Conservation (phyloP, 2,888 invertebrate genomes). For the Rhorus exstirpatorius region DNA sequence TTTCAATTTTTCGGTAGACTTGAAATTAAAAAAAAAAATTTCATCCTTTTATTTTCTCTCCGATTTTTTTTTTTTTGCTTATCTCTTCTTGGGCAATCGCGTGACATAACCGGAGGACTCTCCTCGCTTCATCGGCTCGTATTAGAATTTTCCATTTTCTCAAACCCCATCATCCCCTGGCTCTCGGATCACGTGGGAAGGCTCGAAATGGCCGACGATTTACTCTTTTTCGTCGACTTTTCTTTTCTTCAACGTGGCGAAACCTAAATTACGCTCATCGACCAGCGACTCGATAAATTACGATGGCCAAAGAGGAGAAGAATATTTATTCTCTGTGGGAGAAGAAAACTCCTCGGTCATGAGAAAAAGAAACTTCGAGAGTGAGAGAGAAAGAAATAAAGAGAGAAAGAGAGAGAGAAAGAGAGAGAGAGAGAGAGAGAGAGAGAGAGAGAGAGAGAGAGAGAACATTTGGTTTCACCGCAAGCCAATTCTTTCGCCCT, state of each 20-base stretch:
- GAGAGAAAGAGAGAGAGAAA: constrained; percentile 15
- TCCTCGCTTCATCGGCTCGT: too few relatives aligned
- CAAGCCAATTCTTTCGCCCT: constrained; percentile 75
- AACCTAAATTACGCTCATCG: constrained; percentile 70
- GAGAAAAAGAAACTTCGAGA: constrained; percentile 15
- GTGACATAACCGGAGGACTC: too few relatives aligned
- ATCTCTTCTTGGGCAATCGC: too few relatives aligned
- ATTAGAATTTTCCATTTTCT: constrained; percentile 50
- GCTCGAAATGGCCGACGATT: constrained; percentile 35
- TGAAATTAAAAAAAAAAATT: too few relatives aligned
- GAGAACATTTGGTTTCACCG: constrained; percentile 66
- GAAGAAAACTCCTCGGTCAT: constrained; percentile 3
- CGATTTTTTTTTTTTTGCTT: too few relatives aligned
- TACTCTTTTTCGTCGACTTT: constrained; percentile 44
- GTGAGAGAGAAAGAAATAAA: too few relatives aligned
- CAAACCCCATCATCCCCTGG: background rate
- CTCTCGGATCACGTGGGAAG: constrained; percentile 1
- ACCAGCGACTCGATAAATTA: constrained; percentile 78
- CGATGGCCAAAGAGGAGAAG: constrained; percentile 72
- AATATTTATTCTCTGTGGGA: constrained; percentile 74
- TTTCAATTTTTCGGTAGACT: too few relatives aligned
- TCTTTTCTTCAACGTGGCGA: constrained; percentile 28
- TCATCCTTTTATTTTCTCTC: too few relatives aligned
- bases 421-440: constrained; percentile 23
- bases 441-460: constrained; percentile 13